phyloP scores from a whole-genome alignment of 2,113 vertebrate species.

The Myotis brandtii region DNA sequence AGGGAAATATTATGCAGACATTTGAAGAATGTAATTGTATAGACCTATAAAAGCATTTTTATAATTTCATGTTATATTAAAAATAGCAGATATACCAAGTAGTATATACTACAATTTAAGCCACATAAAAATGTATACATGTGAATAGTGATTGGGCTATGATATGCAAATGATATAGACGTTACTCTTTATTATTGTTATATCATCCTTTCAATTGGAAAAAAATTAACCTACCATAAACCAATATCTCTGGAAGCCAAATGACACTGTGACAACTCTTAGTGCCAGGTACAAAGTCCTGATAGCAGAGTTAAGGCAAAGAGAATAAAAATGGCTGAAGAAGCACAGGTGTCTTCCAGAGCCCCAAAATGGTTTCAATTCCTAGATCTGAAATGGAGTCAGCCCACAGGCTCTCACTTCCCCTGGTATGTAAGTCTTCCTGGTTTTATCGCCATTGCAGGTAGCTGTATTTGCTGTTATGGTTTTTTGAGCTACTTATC shows the following conservation, averaged over 20 bases:
- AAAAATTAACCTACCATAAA: slow-evolving; percentile 40
- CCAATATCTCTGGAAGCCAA: slow-evolving; percentile 51
- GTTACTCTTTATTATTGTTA: neutral
- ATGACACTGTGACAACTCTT: slow-evolving; percentile 8
- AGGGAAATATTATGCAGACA: neutral
- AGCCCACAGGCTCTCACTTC: neutral
- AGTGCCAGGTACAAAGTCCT: slow-evolving; percentile 56
- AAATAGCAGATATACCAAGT: neutral
- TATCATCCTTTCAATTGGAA: slow-evolving; percentile 46
- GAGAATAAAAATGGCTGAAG: neutral
- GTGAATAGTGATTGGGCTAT: neutral
- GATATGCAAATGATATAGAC: neutral
- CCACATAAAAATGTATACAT: neutral
- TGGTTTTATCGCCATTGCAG: neutral
- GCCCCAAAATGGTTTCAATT: neutral
- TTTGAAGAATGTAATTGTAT: neutral
- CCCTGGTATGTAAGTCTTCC: neutral
- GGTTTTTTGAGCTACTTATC: neutral
- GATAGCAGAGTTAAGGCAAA: neutral
- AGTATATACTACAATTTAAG: neutral
- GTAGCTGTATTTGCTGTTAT: neutral
- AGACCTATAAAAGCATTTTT: neutral
- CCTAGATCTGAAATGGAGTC: neutral
- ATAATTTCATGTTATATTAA: neutral
- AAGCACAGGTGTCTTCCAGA: neutral